Evolutionary conservation across 92 coral and sea anemone genomes (phyloP).

Genomic region (Montipora capitata): DNA sequence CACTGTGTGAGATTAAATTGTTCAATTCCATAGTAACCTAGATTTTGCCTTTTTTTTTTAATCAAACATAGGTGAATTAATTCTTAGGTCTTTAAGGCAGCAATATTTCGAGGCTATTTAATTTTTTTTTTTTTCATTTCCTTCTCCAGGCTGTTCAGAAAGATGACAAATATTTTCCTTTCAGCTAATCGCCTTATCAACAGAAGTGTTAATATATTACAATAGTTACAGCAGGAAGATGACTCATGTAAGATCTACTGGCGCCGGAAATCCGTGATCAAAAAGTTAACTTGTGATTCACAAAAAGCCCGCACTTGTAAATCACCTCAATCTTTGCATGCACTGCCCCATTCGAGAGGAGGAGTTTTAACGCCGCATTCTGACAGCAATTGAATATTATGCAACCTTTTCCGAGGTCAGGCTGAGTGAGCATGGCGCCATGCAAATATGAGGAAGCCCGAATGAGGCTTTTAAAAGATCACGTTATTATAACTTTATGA

Average conservation of each 20-base stretch:
- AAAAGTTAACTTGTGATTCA: conserved; percentile 21
- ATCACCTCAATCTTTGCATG: background rate
- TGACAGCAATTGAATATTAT: background rate
- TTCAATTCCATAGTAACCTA: too few species aligned
- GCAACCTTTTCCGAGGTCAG: too few species aligned
- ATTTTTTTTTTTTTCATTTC: background rate
- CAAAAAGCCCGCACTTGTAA: background rate
- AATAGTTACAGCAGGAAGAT: background rate
- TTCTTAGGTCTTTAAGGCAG: background rate
- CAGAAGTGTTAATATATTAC: background rate
- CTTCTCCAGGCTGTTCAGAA: background rate
- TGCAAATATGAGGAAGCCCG: too few species aligned
- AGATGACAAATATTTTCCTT: background rate
- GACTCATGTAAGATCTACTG: conserved; percentile 6
- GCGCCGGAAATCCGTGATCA: conserved; percentile 48
- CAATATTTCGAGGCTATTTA: background rate
- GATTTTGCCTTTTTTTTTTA: background rate
- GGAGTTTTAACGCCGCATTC: background rate
- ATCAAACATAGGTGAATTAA: background rate
- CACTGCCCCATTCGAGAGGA: background rate
- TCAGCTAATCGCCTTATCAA: conserved; percentile 10
- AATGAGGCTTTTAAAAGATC: too few species aligned
- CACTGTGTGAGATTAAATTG: too few species aligned
- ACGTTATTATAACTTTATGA: too few species aligned
- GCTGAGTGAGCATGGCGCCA: too few species aligned